Evolutionary conservation across 2,113 vertebrate species (phyloP).

Genomic region (Tenebrosternarchus preto): DNA sequence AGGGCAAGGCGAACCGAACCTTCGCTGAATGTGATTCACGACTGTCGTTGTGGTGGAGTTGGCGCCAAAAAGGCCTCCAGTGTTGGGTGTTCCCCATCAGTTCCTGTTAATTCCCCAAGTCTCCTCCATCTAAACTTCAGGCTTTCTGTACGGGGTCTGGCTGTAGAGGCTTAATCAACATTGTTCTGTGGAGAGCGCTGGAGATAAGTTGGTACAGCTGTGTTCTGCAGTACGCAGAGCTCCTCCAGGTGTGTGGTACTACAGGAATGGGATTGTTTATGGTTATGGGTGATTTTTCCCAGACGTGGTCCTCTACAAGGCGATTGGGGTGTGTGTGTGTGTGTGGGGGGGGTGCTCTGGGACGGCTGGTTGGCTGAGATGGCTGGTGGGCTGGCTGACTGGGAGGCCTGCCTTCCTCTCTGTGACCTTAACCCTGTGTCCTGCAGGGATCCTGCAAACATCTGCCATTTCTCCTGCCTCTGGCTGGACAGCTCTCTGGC

Average conservation of each 20-base stretch:
- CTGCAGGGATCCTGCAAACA: constrained; percentile 19
- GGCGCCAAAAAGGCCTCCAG: background rate
- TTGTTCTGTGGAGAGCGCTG: background rate
- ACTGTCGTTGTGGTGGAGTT: too few relatives aligned
- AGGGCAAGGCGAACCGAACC: background rate
- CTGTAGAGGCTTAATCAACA: background rate
- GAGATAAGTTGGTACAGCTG: background rate
- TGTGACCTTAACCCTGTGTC: constrained; percentile 24
- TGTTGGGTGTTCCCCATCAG: background rate
- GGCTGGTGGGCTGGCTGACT: too few relatives aligned
- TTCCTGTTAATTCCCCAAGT: background rate
- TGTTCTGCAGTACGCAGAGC: background rate
- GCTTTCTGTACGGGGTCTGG: background rate
- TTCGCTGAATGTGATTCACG: background rate
- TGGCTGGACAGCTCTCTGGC: constrained; percentile 11
- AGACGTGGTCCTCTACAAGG: constrained; percentile 36
- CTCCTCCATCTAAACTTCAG: background rate
- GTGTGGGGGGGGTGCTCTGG: constrained; percentile 12
- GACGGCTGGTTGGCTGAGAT: constrained; percentile 21
- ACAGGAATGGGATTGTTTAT: constrained; percentile 56
- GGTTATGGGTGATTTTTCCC: constrained; percentile 56
- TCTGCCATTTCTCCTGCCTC: constrained; percentile 15
- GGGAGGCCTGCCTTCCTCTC: background rate
- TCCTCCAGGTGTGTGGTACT: constrained; percentile 59
- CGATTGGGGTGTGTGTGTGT: background rate